Evolutionary conservation across 2,113 vertebrate species (phyloP).

Genomic region (Delphinapterus leucas): DNA sequence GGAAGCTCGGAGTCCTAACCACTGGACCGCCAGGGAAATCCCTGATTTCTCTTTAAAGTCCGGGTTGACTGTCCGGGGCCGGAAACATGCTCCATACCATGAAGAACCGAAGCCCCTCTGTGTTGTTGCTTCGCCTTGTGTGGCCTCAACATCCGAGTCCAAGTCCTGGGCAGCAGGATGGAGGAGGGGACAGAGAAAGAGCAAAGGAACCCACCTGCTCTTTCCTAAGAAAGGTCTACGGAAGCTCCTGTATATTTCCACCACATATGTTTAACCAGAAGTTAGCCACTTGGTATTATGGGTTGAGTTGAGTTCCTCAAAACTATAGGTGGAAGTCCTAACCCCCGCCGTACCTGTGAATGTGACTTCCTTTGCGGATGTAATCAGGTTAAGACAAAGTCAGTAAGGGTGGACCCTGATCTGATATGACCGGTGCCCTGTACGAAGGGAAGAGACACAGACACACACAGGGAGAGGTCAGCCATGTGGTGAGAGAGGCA

Average conservation of each 20-base stretch:
- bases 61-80: background rate
- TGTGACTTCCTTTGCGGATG: background rate
- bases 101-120: background rate
- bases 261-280: background rate
- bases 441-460: background rate
- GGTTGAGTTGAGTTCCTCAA: background rate
- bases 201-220: background rate
- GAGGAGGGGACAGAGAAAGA: background rate
- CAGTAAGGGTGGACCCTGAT: background rate
- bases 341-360: background rate
- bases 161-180: background rate
- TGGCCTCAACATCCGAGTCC: background rate
- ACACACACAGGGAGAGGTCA: background rate
- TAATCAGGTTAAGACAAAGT: background rate
- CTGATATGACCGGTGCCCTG: background rate
- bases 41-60: background rate
- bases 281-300: background rate
- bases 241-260: background rate
- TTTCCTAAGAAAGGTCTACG: background rate
- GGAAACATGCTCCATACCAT: background rate
- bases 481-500: too few relatives aligned
- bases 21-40: rapidly evolving
- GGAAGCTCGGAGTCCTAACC: rapidly evolving
- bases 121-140: background rate
- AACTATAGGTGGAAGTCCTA: background rate